Percentiles rank a stretch among this genome's conserved stretches.
Evolutionary conservation across 2,113 vertebrate genomes (phyloP).

Genomic region (Corvus hawaiiensis): DNA sequence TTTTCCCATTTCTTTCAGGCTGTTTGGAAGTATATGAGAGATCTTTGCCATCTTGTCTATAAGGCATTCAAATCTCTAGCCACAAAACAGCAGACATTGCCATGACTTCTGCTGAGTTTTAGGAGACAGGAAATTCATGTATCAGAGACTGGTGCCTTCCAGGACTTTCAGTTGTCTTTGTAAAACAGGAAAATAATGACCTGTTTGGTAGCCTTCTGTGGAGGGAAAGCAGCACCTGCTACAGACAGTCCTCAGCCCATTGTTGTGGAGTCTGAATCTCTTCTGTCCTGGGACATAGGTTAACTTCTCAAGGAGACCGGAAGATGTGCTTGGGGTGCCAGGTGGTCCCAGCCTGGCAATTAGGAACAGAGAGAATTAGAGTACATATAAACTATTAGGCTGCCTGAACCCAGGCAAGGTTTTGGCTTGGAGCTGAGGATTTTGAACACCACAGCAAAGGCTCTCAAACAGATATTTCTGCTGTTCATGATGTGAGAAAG

Average conservation of each 20-base stretch:
- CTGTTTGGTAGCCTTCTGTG: background rate
- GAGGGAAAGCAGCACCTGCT: background rate
- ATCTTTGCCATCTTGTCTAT: background rate
- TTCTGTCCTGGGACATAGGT: background rate
- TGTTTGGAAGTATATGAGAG: background rate
- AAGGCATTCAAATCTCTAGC: background rate
- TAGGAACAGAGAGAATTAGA: background rate
- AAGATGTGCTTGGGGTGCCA: background rate
- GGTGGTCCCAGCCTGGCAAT: background rate
- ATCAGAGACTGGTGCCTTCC: background rate
- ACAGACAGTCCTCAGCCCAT: background rate
- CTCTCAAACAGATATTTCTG: background rate
- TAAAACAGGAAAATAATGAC: background rate
- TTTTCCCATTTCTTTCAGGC: background rate
- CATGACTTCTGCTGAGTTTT: background rate
- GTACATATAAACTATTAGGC: background rate
- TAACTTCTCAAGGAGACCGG: background rate
- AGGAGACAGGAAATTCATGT: background rate
- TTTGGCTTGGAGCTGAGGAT: background rate
- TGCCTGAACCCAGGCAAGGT: background rate
- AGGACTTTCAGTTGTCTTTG: background rate
- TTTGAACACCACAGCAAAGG: background rate
- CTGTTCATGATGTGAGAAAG: background rate
- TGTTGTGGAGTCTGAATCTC: background rate
- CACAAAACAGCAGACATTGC: background rate